phyloP scores from a whole-genome alignment of 2,888 invertebrate species.

The Parnassius apollo region DNA sequence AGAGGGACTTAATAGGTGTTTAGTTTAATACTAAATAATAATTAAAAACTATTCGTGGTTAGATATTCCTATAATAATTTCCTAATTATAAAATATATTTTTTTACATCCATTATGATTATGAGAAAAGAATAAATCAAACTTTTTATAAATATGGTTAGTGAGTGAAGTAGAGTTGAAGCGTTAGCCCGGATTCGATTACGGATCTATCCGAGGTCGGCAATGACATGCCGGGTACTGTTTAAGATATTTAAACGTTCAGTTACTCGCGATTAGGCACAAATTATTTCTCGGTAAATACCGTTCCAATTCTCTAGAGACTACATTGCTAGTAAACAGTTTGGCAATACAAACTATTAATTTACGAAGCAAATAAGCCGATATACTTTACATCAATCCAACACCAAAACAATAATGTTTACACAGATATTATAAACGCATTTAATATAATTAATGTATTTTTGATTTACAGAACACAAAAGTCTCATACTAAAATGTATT shows the following conservation, averaged over 20 bases:
- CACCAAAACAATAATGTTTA: too few species aligned
- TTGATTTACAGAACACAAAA: too few species aligned
- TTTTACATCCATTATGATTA: neutral
- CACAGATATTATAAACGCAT: too few species aligned
- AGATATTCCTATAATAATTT: too few species aligned
- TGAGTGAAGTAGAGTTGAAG: constrained; percentile 13
- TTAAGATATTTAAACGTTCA: constrained; percentile 20
- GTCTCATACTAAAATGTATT: too few species aligned
- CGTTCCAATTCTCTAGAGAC: constrained; percentile 16
- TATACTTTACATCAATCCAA: too few species aligned
- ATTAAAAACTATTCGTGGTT: too few species aligned
- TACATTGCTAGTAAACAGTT: constrained; percentile 22
- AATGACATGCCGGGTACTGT: constrained; percentile 24
- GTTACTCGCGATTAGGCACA: constrained; percentile 7
- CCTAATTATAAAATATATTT: too few species aligned
- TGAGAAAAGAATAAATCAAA: neutral
- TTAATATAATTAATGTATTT: too few species aligned
- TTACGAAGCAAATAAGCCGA: neutral
- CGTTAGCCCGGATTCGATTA: constrained; percentile 36
- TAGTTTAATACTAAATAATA: too few species aligned
- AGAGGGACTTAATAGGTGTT: too few species aligned
- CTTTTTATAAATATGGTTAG: neutral
- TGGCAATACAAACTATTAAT: constrained; percentile 18
- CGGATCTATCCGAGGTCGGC: constrained; percentile 53
- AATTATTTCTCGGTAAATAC: constrained; percentile 20